phyloP scores from a whole-genome alignment of 2,113 vertebrate species.

The Eira barbara region DNA sequence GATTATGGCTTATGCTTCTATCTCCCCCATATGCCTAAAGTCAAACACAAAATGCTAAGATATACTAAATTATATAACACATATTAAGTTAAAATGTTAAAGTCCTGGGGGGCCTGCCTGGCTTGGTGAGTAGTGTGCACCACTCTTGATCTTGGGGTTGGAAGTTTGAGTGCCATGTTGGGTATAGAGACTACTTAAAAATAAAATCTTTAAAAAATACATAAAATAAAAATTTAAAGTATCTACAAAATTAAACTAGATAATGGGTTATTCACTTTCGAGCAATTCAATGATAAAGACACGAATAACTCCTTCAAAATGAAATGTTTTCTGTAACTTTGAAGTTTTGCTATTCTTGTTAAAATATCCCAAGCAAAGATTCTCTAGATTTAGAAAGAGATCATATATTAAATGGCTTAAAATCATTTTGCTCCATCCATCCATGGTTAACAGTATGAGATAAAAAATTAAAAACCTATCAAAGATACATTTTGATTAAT shows the following conservation, averaged over 20 bases:
- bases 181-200: not conserved
- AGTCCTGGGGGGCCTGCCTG: not conserved
- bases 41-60: conserved; percentile 16
- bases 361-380: conserved; percentile 7
- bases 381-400: conserved; percentile 37
- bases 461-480: conserved; percentile 61
- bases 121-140: not conserved
- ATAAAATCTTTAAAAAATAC: not conserved
- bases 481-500: conserved; percentile 38
- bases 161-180: not conserved
- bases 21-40: not conserved
- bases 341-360: conserved; percentile 24
- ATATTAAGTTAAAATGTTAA: not conserved
- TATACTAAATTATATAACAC: not conserved
- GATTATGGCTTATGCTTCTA: not conserved
- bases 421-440: conserved; percentile 28
- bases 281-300: not conserved
- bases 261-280: not conserved
- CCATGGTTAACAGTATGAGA: conserved; percentile 31
- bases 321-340: not conserved
- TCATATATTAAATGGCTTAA: not conserved
- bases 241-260: not conserved
- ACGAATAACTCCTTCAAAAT: not conserved
- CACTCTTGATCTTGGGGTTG: not conserved
- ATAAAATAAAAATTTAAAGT: not conserved